Base-by-base conservation (phyloP, 2,113 vertebrate genomes). In the Austrofundulus limnaeus region DNA sequence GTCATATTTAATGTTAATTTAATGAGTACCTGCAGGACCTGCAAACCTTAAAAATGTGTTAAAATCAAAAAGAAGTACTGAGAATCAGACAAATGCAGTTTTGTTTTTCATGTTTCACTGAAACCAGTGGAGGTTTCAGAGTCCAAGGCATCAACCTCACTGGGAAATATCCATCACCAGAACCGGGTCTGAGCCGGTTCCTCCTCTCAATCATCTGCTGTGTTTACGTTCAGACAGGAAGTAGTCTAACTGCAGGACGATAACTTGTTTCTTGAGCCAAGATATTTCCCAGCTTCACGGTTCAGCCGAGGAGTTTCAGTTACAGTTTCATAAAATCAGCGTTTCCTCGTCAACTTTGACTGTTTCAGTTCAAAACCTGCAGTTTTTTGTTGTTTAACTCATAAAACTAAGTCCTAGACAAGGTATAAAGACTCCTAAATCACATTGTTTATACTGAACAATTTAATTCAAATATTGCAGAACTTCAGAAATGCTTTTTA, bases 191-290 rank as follows among this genome's bases (percentile, higher is more conserved):
- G 16, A 38, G 13, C 5, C 1, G n/a, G 52, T 53, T 51, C 46
- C 24, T 24, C 11, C 46, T 19, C 12, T 17, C 45, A 34, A 12
- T 61, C 4, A 19, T 48, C 58, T 19, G 19, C 53, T 46, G 0
- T 68, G 38, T 46, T 68, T 25, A 38, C 21, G 49, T 19, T 37
- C 25, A 34, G 11, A 19, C 66, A 68, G 66, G 56, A 60, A 68
- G 25, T 15, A 37, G 34, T 24, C 56, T 24, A 51, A 68, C 55
- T 34, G 8, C 55, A 52, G 3, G 19, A 45, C 37, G 13, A 53
- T 60, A 2, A 46, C 25, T 23, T 4, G 24, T n/a, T 52, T 25
- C 12, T 19, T 46, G 41, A 15, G 17, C 17, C 8, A 12, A 38
- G 5, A 13, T 15, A 39, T 37, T 14, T 60, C 1, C 0, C 37